phyloP scores from a whole-genome alignment of 92 coral and sea anemone species.

The Phenganax stokvisi region DNA sequence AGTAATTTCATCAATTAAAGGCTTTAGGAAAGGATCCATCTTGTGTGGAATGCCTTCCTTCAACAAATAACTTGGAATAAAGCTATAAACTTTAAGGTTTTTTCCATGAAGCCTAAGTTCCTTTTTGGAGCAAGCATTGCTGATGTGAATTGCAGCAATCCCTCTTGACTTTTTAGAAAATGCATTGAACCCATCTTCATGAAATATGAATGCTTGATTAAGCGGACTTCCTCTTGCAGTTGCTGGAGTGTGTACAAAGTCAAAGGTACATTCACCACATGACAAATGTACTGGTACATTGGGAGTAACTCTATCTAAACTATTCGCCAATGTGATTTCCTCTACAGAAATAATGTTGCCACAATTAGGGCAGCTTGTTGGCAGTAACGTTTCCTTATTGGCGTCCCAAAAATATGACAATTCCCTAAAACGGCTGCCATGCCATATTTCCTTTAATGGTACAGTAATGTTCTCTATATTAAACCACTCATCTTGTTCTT shows the following conservation, averaged over 20 bases:
- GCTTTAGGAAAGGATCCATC: conserved; percentile 23
- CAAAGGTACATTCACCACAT: conserved; percentile 8
- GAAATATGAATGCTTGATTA: conserved; percentile 13
- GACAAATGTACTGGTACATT: background rate
- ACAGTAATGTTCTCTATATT: background rate
- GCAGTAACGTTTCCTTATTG: background rate
- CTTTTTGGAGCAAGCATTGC: conserved; percentile 8
- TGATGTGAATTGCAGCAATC: conserved; percentile 1
- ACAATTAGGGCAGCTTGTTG: conserved; percentile 16
- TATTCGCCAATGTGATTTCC: background rate
- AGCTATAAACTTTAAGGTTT: conserved; percentile 1
- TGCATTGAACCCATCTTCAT: conserved; percentile 18
- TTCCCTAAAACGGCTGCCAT: background rate
- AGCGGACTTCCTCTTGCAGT: background rate
- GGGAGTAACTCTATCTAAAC: background rate
- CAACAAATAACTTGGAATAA: background rate
- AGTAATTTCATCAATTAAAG: conserved; percentile 18
- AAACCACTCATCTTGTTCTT: background rate
- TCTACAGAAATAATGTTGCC: background rate
- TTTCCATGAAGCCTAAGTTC: background rate
- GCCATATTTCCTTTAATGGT: conserved; percentile 1
- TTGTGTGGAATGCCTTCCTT: conserved; percentile 19
- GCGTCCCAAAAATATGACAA: conserved; percentile 9
- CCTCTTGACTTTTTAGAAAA: background rate
- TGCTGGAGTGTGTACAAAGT: conserved; percentile 1